Evolutionary conservation across 1,140 invertebrate genomes (phyloP).

Genomic region (Melipona quadrifasciata): DNA sequence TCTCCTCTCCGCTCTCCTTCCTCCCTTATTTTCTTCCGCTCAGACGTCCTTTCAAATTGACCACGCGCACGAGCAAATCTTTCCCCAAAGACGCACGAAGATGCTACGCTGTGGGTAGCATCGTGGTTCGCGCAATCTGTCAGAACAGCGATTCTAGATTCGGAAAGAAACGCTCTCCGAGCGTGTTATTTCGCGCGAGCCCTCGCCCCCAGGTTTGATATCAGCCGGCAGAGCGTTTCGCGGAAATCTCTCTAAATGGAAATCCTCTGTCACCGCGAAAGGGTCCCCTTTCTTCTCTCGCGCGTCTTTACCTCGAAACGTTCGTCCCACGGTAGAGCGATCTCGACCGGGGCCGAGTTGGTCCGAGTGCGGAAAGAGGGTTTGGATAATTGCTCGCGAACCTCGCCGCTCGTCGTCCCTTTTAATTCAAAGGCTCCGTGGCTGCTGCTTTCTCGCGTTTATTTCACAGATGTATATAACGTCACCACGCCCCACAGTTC

Average conservation of each 20-base stretch:
- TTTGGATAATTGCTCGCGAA: conserved; percentile 61
- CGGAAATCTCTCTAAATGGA: conserved; percentile 74
- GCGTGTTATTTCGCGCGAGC: conserved; percentile 40
- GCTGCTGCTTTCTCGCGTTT: conserved; percentile 21
- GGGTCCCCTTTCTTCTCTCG: conserved; percentile 62
- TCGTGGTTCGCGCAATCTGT: background rate
- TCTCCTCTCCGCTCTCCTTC: too few species aligned
- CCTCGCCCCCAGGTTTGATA: conserved; percentile 37
- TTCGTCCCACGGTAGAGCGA: conserved; percentile 44
- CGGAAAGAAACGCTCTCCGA: conserved; percentile 1
- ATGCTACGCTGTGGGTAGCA: too few species aligned
- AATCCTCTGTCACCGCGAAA: conserved; percentile 66
- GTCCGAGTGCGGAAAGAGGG: conserved; percentile 39
- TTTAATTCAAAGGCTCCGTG: conserved; percentile 53
- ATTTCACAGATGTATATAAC: background rate
- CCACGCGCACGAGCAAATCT: background rate
- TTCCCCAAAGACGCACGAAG: background rate
- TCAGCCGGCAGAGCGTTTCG: conserved; percentile 45
- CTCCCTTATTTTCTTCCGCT: too few species aligned
- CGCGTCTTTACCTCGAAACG: conserved; percentile 48
- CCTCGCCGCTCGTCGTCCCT: conserved; percentile 43
- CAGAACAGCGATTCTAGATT: conserved; percentile 39
- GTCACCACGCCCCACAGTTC: background rate
- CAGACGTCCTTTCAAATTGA: too few species aligned
- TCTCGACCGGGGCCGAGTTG: conserved; percentile 40